Conservation (phyloP, 2,113 vertebrate species). For the Scalopus aquaticus region DNA sequence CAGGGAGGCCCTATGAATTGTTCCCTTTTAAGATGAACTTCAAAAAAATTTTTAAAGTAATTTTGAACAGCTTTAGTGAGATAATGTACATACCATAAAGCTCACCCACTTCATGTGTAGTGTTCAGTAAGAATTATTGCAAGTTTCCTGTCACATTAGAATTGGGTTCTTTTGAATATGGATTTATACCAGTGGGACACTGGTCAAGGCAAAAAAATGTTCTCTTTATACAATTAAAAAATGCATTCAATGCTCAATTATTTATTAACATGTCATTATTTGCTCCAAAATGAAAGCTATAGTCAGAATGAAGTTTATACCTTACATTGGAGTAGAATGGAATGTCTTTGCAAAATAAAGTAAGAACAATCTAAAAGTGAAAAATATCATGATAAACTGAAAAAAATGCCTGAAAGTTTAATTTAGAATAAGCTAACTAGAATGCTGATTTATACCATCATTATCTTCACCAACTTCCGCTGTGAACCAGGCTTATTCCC, state of each 20-base stretch:
- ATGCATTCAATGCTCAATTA: not conserved
- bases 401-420: not conserved
- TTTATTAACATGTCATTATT: conserved; percentile 75
- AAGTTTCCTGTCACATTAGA: not conserved
- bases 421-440: not conserved
- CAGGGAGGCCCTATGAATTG: not conserved
- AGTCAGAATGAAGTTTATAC: conserved; percentile 59
- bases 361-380: conserved; percentile 65
- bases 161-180: not conserved
- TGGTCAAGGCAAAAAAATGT: not conserved
- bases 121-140: not conserved
- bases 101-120: not conserved
- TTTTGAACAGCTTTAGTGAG: not conserved
- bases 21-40: not conserved
- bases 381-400: not conserved
- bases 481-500: not conserved
- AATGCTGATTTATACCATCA: not conserved
- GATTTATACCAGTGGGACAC: not conserved
- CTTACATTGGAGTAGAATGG: conserved; percentile 60
- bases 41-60: not conserved
- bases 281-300: conserved; percentile 69
- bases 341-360: conserved; percentile 69
- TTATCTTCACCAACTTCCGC: not conserved
- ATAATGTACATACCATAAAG: not conserved
- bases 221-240: not conserved